Evolutionary conservation across 2,888 invertebrate species (phyloP).

Genomic region (Campopleginae sp.): DNA sequence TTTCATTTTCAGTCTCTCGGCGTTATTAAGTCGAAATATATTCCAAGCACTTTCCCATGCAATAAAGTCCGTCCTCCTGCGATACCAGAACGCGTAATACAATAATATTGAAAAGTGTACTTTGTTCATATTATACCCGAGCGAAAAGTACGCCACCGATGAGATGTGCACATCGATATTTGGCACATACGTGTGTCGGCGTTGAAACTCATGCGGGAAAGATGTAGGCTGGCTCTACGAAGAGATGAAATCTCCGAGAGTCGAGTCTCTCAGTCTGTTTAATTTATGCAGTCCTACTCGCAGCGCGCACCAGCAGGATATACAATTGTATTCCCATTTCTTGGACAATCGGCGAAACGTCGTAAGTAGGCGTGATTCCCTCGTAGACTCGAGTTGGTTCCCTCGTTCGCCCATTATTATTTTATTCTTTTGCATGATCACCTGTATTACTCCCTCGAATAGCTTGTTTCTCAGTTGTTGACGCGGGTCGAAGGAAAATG

Average conservation of each 20-base stretch:
- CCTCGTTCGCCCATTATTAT: constrained; percentile 12
- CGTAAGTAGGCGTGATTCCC: constrained; percentile 45
- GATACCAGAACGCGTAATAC: constrained; percentile 10
- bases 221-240: constrained; percentile 49
- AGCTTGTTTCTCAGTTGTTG: background rate
- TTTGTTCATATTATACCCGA: constrained; percentile 21
- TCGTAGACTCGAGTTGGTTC: background rate
- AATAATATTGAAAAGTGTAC: constrained; percentile 45
- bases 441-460: constrained; percentile 13
- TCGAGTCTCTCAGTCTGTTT: constrained; percentile 38
- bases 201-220: constrained; percentile 34
- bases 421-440: background rate
- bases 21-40: constrained; percentile 25
- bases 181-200: background rate
- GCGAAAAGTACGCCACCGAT: background rate
- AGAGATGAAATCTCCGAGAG: constrained; percentile 59
- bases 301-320: constrained; percentile 17
- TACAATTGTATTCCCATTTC: constrained; percentile 56
- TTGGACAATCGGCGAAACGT: constrained; percentile 52
- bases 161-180: background rate
- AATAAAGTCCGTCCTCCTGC: constrained; percentile 8
- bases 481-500: background rate
- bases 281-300: constrained; percentile 49
- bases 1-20: constrained; percentile 34
- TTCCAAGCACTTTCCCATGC: constrained; percentile 54